A percentile compares a stretch with the other conserved stretches of the same genome.
Evolutionary conservation across 2,888 invertebrate genomes (phyloP).

Genomic region (Trissonchulus latispiculum): DNA sequence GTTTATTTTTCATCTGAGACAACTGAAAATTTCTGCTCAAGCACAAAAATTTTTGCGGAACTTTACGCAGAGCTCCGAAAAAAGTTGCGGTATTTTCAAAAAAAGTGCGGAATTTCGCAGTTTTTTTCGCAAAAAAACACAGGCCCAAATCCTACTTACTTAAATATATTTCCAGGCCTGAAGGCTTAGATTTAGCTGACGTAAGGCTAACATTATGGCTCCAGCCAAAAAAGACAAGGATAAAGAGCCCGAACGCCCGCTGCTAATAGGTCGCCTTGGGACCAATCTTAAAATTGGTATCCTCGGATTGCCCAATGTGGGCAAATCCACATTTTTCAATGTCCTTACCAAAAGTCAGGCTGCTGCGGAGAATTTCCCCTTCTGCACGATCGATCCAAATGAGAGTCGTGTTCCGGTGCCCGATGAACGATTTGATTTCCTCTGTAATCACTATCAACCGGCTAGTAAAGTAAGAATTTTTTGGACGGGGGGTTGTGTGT

Average conservation of each 20-base stretch:
- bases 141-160: too few species aligned
- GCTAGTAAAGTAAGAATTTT: slow-evolving; percentile 32
- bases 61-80: too few species aligned
- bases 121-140: too few species aligned
- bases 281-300: slow-evolving; percentile 87
- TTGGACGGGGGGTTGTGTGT: slow-evolving; percentile 1
- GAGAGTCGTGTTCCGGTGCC: slow-evolving; percentile 99
- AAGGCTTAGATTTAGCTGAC: too few species aligned
- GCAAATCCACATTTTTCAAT: slow-evolving; percentile 99
- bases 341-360: slow-evolving; percentile 94
- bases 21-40: too few species aligned
- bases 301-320: slow-evolving; percentile 82
- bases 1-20: too few species aligned
- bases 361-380: slow-evolving; percentile 96
- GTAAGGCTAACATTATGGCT: too few species aligned
- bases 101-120: too few species aligned
- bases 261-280: slow-evolving; percentile 83
- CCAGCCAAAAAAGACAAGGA: slow-evolving; percentile 62
- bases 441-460: slow-evolving; percentile 88
- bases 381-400: slow-evolving; percentile 99
- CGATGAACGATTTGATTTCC: slow-evolving; percentile 80
- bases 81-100: too few species aligned
- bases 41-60: too few species aligned
- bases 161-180: too few species aligned
- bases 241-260: slow-evolving; percentile 70